Evolutionary conservation across 2,888 invertebrate species (phyloP).

Genomic region (Drosophila cyrtoloma): DNA sequence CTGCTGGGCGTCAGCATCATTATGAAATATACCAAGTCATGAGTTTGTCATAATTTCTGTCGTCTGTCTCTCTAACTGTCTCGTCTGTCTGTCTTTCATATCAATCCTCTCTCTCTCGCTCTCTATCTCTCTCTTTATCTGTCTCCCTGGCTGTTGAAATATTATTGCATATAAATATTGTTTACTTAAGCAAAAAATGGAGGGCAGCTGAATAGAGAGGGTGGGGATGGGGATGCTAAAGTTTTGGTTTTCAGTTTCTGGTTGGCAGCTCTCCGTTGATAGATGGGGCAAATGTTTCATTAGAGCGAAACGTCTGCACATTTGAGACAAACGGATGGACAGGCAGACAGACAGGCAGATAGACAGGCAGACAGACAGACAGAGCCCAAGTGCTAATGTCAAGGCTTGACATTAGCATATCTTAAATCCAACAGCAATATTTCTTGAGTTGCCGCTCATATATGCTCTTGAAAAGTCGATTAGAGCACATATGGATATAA

Average conservation of each 20-base stretch:
- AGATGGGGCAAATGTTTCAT: constrained; percentile 69
- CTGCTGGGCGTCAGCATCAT: constrained; percentile 38
- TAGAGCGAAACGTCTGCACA: constrained; percentile 15
- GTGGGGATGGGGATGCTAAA: background rate
- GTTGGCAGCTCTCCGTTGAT: constrained; percentile 52
- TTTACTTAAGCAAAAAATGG: constrained; percentile 25
- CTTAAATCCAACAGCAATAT: background rate
- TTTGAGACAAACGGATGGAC: background rate
- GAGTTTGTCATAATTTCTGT: constrained; percentile 61
- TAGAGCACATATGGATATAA: background rate
- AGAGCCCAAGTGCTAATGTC: constrained; percentile 34
- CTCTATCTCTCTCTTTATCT: background rate
- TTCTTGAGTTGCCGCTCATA: background rate
- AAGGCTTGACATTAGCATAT: constrained; percentile 26
- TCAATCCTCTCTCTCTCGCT: constrained; percentile 1
- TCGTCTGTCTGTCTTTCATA: background rate
- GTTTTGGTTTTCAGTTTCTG: constrained; percentile 15
- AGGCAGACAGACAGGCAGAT: background rate
- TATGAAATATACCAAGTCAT: constrained; percentile 64
- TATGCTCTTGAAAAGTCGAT: background rate
- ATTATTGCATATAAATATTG: constrained; percentile 60
- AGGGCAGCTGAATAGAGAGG: background rate
- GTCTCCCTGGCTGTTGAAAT: constrained; percentile 35
- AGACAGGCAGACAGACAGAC: background rate
- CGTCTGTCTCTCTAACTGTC: constrained; percentile 39